Evolutionary conservation across 2,113 vertebrate species (phyloP).

Genomic region (Nicator chloris): DNA sequence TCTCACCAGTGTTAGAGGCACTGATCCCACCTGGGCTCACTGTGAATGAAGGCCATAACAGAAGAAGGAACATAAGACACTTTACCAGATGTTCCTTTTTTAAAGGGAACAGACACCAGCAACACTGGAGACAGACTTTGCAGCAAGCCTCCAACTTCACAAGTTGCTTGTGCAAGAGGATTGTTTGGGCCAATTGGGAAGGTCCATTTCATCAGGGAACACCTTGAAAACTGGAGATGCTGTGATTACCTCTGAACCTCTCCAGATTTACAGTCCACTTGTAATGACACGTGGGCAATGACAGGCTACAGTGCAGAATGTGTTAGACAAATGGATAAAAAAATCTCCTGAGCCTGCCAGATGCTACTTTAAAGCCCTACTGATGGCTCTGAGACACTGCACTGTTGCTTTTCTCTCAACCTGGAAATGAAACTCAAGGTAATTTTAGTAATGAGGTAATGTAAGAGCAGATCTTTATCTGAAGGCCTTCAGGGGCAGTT

Average conservation of each 20-base stretch:
- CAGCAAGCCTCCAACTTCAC: neutral
- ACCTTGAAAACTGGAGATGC: neutral
- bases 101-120: neutral
- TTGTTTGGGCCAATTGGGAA: neutral
- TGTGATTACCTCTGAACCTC: neutral
- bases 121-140: neutral
- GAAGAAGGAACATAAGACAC: neutral
- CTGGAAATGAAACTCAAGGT: neutral
- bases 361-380: neutral
- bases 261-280: neutral
- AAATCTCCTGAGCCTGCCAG: neutral
- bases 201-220: neutral
- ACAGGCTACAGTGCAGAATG: neutral
- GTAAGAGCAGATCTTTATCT: neutral
- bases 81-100: neutral
- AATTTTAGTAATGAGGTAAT: neutral
- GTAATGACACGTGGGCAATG: neutral
- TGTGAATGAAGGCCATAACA: fast-evolving
- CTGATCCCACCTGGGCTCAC: neutral
- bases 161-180: neutral
- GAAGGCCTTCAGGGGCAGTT: neutral
- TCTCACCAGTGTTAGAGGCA: neutral
- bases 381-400: neutral
- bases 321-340: neutral
- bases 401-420: neutral